Evolutionary conservation across 2,113 vertebrate species (phyloP), one percentile per base, ranked within the genome.

Genomic region (Prinia subflava): DNA sequence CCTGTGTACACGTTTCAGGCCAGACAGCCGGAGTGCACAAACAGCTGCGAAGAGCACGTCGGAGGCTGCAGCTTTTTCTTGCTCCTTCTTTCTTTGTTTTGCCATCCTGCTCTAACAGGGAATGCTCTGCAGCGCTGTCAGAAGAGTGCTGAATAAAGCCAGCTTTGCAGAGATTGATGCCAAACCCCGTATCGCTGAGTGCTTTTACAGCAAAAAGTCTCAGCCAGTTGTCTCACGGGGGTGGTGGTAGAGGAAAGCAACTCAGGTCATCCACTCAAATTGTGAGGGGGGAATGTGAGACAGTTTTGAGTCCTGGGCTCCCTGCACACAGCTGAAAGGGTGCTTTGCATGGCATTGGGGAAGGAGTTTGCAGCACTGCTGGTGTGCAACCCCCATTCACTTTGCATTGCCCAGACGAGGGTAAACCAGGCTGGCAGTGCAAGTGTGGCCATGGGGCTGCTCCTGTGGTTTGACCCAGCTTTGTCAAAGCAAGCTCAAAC

Each of bases 1-100:
- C 52, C 96, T 93, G 89, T 92, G 47, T n/a, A 84, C 92, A 94
- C 13, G 9, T 89, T 97, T 96, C 85, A 75, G 88, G 94, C 90
- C 94, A 90, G 95, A 90, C 82, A 83, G 87, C 27, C 79, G 47
- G 86, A 87, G 73, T 2, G 0, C 76, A 55, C 68, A 59, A 71
- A 53, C 62, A 83, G 78, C 92, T 39, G 11, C 6, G 73, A 68
- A 52, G 73, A 84, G 33, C 53, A 31, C 10, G 13, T 52, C 25
- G 63, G 57, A 0, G 37, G 64, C 64, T 86, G 71, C 28, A 35
- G 44, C 37, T 13, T 90, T 92, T 81, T 17, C 68, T 91, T 86
- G 22, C 56, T 75, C 15, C 42, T 87, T 63, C 67, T 85, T 52
- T 57, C 60, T 75, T 76, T 76, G 47, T 83, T 49, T 69, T 84